These are phyloP conservation scores for Herminia tarsipennalis DNA, from an alignment of 2,888 invertebrate genomes.

Conservation along the genomic window DNA sequence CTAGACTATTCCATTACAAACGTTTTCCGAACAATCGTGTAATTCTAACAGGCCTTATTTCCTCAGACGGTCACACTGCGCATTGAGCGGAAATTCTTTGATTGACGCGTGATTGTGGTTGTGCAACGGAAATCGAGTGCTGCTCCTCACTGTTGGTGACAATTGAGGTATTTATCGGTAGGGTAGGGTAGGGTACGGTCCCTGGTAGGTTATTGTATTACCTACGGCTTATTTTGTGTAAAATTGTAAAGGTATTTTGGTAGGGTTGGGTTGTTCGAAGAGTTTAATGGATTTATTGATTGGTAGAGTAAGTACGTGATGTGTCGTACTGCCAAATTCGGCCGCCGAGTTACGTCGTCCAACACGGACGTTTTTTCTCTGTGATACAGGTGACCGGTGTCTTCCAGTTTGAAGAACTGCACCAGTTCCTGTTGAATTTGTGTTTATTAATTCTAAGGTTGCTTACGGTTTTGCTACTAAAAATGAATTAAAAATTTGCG, in stretches of 20 bases:
- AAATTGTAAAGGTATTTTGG: conserved; percentile 9
- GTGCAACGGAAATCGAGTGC: conserved; percentile 48
- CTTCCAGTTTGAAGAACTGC: too few relatives aligned
- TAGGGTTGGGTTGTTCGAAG: not conserved
- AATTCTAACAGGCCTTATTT: conserved; percentile 45
- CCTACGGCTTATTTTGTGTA: conserved; percentile 12
- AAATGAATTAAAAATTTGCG: too few relatives aligned
- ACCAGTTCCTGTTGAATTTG: too few relatives aligned
- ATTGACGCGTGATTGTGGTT: conserved; percentile 60
- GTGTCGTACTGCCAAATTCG: too few relatives aligned
- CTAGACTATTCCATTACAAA: too few relatives aligned
- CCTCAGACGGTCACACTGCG: conserved; percentile 49
- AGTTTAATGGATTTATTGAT: too few relatives aligned
- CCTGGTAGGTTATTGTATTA: conserved; percentile 17
- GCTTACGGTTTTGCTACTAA: too few relatives aligned
- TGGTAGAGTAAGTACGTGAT: too few relatives aligned
- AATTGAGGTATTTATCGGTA: conserved; percentile 14
- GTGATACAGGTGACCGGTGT: too few relatives aligned
- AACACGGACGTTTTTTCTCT: too few relatives aligned
- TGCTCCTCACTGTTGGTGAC: conserved; percentile 27
- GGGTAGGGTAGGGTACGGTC: conserved; percentile 5
- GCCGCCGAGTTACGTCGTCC: too few relatives aligned
- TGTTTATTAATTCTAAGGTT: too few relatives aligned
- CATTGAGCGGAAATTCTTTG: conserved; percentile 56
- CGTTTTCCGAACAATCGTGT: conserved; percentile 1